Percentiles rank a stretch among this genome's conserved stretches.
Evolutionary conservation across 1,140 invertebrate species (phyloP).

Genomic region (Trichonephila inaurata): DNA sequence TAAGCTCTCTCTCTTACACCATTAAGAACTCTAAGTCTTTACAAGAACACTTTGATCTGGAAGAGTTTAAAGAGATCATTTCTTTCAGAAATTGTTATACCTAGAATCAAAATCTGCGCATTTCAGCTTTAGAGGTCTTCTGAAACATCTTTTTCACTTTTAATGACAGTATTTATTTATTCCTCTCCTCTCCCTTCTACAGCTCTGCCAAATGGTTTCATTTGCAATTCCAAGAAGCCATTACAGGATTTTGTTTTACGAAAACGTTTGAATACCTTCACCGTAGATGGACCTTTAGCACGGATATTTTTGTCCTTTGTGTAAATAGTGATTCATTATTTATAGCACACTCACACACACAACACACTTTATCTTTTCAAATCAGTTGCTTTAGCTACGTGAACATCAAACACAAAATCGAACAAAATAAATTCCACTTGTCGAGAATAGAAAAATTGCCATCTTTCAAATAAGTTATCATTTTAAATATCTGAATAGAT

Average conservation of each 20-base stretch:
- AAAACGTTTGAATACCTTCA: neutral
- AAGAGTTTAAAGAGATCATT: no score
- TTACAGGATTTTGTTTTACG: neutral
- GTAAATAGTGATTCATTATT: neutral
- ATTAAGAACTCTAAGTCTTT: no score
- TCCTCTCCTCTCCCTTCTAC: neutral
- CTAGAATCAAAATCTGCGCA: no score
- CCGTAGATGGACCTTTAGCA: neutral
- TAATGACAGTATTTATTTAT: neutral
- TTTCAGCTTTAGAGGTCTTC: no score
- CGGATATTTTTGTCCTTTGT: neutral
- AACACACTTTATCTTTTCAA: neutral
- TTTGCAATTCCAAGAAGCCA: neutral
- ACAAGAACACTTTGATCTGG: no score
- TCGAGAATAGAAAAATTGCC: neutral
- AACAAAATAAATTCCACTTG: neutral
- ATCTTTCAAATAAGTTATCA: no score
- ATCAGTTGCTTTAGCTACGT: constrained; percentile 14
- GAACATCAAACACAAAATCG: neutral
- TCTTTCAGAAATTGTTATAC: no score
- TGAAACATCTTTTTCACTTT: no score
- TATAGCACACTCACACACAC: neutral
- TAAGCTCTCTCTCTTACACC: no score
- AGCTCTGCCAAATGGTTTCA: constrained; percentile 6
- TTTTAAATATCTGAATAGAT: no score